Conservation (phyloP, 1,140 invertebrate species). For the Formica exsecta region DNA sequence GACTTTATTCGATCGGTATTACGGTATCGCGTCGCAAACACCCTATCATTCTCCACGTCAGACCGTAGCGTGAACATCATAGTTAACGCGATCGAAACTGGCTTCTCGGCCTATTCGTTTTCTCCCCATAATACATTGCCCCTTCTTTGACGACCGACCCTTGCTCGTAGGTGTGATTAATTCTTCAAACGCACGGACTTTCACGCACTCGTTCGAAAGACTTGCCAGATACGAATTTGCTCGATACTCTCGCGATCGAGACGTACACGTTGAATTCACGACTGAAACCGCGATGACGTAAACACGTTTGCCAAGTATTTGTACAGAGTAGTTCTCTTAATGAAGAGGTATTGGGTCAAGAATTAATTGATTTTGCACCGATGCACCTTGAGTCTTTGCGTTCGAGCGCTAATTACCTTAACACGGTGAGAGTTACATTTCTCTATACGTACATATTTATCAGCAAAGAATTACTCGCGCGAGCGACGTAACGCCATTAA, state of each 20-base stretch:
- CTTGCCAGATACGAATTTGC: constrained; percentile 48
- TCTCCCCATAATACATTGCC: constrained; percentile 18
- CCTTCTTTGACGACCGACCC: constrained; percentile 50
- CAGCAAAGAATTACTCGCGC: too few species aligned
- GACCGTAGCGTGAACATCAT: constrained; percentile 6
- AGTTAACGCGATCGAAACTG: constrained; percentile 57
- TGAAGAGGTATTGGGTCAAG: neutral
- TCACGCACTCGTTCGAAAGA: constrained; percentile 47
- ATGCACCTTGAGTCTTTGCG: neutral
- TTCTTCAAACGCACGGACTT: constrained; percentile 52
- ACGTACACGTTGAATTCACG: constrained; percentile 39
- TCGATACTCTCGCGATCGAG: constrained; percentile 57
- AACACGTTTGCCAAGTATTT: neutral
- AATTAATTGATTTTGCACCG: constrained; percentile 34
- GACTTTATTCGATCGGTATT: neutral
- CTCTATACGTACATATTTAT: neutral
- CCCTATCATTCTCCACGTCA: constrained; percentile 18
- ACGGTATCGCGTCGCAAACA: neutral
- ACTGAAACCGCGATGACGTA: neutral
- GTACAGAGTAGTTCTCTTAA: neutral
- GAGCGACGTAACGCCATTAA: neutral
- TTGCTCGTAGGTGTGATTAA: constrained; percentile 63
- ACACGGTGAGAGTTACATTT: neutral
- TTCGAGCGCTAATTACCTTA: neutral
- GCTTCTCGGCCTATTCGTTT: constrained; percentile 65